Conservation (phyloP, 2,888 invertebrate species). For the Scaptodrosophila latifasciaeformis region DNA sequence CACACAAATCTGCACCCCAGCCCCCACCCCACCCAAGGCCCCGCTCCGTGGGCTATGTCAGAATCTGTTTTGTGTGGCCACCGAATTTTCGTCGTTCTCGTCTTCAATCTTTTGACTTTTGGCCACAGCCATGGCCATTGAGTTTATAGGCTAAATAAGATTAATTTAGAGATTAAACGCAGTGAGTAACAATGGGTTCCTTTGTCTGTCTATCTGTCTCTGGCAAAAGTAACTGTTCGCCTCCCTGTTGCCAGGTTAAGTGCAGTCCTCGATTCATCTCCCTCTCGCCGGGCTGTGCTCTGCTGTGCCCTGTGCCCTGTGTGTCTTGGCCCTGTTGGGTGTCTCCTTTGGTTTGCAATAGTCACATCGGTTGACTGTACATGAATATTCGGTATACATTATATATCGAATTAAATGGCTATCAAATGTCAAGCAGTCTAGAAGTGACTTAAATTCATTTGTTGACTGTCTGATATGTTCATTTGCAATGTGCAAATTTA, state of each 20-base stretch:
- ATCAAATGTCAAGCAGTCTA: not conserved
- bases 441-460: not conserved
- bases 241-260: not conserved
- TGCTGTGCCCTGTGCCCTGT: not conserved
- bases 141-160: slow-evolving; percentile 60
- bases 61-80: no score
- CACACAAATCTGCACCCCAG: not conserved
- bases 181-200: slow-evolving; percentile 13
- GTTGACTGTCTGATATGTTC: slow-evolving; percentile 2
- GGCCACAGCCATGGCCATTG: slow-evolving; percentile 11
- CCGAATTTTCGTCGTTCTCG: no score
- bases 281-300: not conserved
- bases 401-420: no score
- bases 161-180: slow-evolving; percentile 58
- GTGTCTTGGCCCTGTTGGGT: no score
- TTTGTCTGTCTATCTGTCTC: not conserved
- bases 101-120: not conserved
- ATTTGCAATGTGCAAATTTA: slow-evolving; percentile 49
- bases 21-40: not conserved
- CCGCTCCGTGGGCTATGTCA: not conserved
- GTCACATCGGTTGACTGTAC: no score
- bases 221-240: no score
- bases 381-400: not conserved
- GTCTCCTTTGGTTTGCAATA: no score
- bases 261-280: not conserved